These are phyloP conservation scores for Diprion similis DNA, from an alignment of 1,140 invertebrate species.

Conservation along the genomic window DNA sequence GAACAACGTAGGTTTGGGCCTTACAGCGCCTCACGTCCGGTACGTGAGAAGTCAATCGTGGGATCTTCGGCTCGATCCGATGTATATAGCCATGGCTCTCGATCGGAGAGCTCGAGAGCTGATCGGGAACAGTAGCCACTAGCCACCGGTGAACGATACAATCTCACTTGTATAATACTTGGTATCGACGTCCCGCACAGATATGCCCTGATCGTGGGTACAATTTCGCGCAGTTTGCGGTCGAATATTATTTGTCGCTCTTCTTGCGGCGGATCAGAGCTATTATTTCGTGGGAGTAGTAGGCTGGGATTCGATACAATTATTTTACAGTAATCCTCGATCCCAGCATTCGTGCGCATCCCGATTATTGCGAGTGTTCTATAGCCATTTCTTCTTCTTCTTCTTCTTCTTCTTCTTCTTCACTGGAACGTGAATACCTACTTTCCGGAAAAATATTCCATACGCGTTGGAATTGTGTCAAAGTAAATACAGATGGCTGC, in stretches of 20 bases:
- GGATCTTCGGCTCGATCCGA: constrained; percentile 30
- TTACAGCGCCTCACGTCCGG: constrained; percentile 41
- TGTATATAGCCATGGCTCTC: background rate
- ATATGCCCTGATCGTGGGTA: constrained; percentile 40
- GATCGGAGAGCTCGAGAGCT: too few species aligned
- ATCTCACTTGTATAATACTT: background rate
- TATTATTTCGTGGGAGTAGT: background rate
- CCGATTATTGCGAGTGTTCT: too few species aligned
- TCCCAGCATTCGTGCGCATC: too few species aligned
- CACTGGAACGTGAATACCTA: too few species aligned
- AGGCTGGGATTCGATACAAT: background rate
- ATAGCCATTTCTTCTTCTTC: too few species aligned
- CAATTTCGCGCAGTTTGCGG: constrained; percentile 54
- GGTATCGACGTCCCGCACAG: background rate
- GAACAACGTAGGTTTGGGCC: constrained; percentile 39
- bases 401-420: too few species aligned
- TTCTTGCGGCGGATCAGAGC: constrained; percentile 22
- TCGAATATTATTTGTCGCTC: constrained; percentile 53
- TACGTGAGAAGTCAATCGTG: constrained; percentile 44
- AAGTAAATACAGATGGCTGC: too few species aligned
- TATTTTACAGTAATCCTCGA: too few species aligned
- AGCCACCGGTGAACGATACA: background rate
- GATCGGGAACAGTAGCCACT: background rate
- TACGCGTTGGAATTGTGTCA: too few species aligned
- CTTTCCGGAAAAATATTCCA: too few species aligned